Conservation (phyloP, 2,113 vertebrate genomes). For the Thalassarche chlororhynchos region DNA sequence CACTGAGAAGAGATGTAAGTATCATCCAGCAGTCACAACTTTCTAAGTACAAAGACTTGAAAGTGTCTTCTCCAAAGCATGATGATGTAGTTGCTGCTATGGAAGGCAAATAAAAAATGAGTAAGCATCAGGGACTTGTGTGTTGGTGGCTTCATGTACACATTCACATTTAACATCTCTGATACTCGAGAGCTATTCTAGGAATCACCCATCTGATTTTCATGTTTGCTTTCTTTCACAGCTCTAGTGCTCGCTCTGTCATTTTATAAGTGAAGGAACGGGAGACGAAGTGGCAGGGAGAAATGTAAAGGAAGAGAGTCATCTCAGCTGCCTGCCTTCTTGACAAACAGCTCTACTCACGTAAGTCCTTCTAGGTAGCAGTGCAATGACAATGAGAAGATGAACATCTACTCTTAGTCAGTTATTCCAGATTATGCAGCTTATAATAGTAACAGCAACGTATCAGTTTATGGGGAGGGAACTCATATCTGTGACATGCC, state of each 20-base stretch:
- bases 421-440: background rate
- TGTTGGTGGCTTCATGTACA: background rate
- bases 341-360: background rate
- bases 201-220: background rate
- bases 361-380: background rate
- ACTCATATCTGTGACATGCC: accelerated
- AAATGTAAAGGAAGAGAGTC: background rate
- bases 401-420: background rate
- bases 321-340: background rate
- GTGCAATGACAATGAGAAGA: background rate
- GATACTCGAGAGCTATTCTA: background rate
- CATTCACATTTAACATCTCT: background rate
- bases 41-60: background rate
- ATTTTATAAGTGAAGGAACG: background rate
- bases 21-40: background rate
- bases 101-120: background rate
- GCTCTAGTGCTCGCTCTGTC: background rate
- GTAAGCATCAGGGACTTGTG: background rate
- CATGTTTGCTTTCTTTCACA: background rate
- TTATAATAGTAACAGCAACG: accelerated
- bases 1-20: background rate
- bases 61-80: background rate
- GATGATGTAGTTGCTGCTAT: background rate
- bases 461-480: background rate
- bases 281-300: background rate